Base-by-base conservation (phyloP, 2,113 vertebrate genomes). In the Phylloscopus trochiloides region DNA sequence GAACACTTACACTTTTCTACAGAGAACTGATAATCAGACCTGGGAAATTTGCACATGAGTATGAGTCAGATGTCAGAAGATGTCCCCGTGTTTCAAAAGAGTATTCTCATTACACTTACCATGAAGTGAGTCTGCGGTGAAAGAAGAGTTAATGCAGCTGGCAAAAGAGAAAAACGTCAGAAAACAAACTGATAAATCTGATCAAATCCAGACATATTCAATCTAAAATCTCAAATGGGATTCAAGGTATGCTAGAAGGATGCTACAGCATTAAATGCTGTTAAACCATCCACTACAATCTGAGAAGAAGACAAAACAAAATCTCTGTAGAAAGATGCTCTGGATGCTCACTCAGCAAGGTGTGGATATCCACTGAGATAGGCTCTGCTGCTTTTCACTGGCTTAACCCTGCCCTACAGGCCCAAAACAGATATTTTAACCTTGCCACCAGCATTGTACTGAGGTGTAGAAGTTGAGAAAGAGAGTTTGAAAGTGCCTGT, bases 141-240 rank as follows among this genome's bases (percentile, higher is more conserved):
- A 75, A 74, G 62, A 86, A 36, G 59, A 96, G 59, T 77, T 83
- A 90, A 92, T 5, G 26, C 59, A 91, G 50, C 51, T 80, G 67
- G 47, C 43, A 63, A 43, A 86, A 25, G 45, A 63, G 28, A 73
- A 90, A 92, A 90, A 71, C 31, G 38, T 63, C 67, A 92, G 87
- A 90, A 92, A 94, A 86, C 5, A 90, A 90, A 86, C 21, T 67
- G 88, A 88, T 78, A 80, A 90, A 94, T 66, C 65, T 55, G 85
- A 95, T 83, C n/a, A 95, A 70, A 95, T 70, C 75, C 71, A 93
- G 92, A 86, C 38, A 79, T 52, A 76, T 3, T 18, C n/a, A 71
- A 63, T 66, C 70, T 85, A 62, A 82, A 94, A 87, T 71, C 81
- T 92, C 78, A 86, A 32, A 52, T 7, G 25, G 15, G 52, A 92